Conservation (phyloP, 2,113 vertebrate species). For the Coryphaenoides rupestris region DNA sequence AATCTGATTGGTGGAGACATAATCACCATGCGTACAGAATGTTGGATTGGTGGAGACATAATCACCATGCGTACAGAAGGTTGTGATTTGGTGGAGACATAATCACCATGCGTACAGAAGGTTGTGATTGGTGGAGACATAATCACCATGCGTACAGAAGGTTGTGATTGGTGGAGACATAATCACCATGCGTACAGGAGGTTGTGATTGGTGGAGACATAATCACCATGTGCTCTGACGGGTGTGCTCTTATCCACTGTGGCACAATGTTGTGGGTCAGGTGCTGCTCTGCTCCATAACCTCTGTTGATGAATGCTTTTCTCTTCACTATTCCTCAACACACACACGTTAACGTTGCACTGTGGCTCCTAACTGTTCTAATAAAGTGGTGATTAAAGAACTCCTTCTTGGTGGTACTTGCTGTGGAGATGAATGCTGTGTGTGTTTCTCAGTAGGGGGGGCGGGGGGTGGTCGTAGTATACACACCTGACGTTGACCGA, state of each 20-base stretch:
- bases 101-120: no score
- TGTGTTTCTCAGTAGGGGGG: no score
- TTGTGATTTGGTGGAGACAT: no score
- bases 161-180: background rate
- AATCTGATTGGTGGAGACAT: background rate
- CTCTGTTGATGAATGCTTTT: no score
- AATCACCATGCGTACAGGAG: background rate
- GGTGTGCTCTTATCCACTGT: background rate
- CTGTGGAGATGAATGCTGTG: constrained; percentile 41
- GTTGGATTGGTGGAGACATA: no score
- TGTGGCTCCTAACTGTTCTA: constrained; percentile 44
- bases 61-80: no score
- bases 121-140: no score
- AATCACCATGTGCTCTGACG: background rate
- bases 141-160: no score
- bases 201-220: background rate
- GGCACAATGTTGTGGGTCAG: background rate
- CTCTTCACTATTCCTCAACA: no score
- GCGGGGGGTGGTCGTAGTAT: no score
- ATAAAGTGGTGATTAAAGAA: constrained; percentile 57
- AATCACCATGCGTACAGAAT: background rate
- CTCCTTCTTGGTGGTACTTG: constrained; percentile 37
- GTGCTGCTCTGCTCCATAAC: no score
- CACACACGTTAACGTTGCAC: constrained; percentile 31
- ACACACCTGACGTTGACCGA: no score